Base-by-base conservation (phyloP, 2,797 vertebrate genomes). In the Sebastes hubbsi region DNA sequence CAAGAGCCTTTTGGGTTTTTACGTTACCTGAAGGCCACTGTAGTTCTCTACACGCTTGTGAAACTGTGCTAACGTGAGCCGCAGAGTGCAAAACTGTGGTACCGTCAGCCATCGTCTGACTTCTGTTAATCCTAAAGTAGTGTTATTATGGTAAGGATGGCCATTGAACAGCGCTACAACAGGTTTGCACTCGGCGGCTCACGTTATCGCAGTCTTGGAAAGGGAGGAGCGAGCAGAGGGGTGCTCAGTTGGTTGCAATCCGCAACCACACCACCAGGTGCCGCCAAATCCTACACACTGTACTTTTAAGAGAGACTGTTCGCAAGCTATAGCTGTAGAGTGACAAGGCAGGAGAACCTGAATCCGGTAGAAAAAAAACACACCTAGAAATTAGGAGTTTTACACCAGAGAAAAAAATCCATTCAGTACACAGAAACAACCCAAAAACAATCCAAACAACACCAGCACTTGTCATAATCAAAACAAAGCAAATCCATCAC, bases 361-460 rank as follows among this genome's bases (percentile, higher is more conserved):
- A 99, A 99, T 97, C 97, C 94, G 90, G 79, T 90, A 86, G 91
- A 94, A 95, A 77, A 80, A 83, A 87, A 94, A 96, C 96, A 94
- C 87, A 91, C 90, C 97, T 97, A 96, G 95, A 94, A 95, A 98
- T 97, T 86, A 92, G 95, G 95, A 97, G 94, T 95, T 96, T 94
- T 95, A 90, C 93, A 96, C 93, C 95, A 95, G 88, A 93, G 94
- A 97, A 97, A 96, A 95, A 96, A 96, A 95, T 95, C 94, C 93
- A 94, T 94, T 92, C 93, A 95, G 95, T 96, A 96, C 92, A 96
- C 96, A 97, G 88, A 97, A 97, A 93, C 86, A 96, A 97, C 87
- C 90, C 93, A 97, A 97, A 97, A 97, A 93, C 93, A 96, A 95
- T 95, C 95, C 95, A 97, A 95, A 95, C 95, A 96, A 93, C 96